Evolutionary conservation across 2,113 vertebrate species (phyloP), one percentile per base, ranked within the genome.

Genomic region (Spermophilus dauricus): DNA sequence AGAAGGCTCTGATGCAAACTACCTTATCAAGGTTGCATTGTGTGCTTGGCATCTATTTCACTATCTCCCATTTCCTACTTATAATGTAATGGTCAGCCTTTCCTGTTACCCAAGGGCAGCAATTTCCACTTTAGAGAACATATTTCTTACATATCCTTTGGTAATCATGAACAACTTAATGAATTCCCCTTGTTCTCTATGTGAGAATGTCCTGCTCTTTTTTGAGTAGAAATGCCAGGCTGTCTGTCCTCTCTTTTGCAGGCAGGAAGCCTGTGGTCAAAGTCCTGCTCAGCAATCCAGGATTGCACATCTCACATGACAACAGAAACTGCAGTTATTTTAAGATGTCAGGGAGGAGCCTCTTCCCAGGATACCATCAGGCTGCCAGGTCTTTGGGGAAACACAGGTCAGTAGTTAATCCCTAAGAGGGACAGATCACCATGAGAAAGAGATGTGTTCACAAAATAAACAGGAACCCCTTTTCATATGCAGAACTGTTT

Each of bases 41-140:
- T 98, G 93, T 86, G 45, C 76, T 95, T 94, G 97, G 94, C 88
- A 73, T 97, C 96, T 97, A 96, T 99, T 99, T 99, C 98, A 98
- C 97, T 97, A 98, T 91, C 98, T 97, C 90, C 97, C 95, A 56
- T 97, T 99, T 99, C 99, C 98, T 98, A 97, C 97, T 39, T 86
- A 86, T 76, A 98, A 91, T 26, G 98, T 98, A 98, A 98, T 98
- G 97, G 96, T 92, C 97, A 72, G 98, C 96, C 97, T 98, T 98
- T 99, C 98, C 98, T 98, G 98, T 99, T 99, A 94, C 98, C 97
- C 98, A 98, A 99, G 98, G 98, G 94, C 37, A 96, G 96, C 97
- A 97, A 97, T 97, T 98, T 97, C 96, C 75, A 96, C 96, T 97
- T 97, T 95, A 95, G 97, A 98, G 97, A 98, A 97, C 97, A 96